Percentiles rank a stretch among this genome's conserved stretches.
Conservation (phyloP, 2,113 vertebrate genomes). For the Hippolais icterina region DNA sequence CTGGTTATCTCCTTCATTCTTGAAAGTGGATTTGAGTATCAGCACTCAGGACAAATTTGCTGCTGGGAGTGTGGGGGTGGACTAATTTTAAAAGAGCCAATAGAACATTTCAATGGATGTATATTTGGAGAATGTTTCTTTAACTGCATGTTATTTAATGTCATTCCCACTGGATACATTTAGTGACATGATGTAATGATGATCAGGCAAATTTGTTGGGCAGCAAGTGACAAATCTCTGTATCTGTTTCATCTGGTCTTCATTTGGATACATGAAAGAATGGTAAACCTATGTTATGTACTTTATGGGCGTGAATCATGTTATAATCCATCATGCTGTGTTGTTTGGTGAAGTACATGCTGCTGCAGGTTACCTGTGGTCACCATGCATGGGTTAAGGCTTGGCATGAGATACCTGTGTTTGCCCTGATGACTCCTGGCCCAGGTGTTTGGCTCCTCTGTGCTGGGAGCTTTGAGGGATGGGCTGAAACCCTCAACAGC, state of each 20-base stretch:
- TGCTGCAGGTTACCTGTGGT: neutral
- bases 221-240: neutral
- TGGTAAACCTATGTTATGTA: fast-evolving
- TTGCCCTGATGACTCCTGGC: neutral
- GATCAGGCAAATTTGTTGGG: neutral
- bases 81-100: neutral
- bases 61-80: neutral
- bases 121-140: neutral
- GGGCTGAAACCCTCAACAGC: neutral
- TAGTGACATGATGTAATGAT: neutral
- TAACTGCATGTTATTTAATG: neutral
- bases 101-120: fast-evolving
- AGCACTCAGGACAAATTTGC: neutral
- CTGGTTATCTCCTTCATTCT: neutral
- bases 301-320: neutral
- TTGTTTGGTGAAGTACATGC: neutral
- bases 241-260: neutral
- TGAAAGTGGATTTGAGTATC: neutral
- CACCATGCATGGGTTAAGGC: neutral
- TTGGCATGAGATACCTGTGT: fast-evolving
- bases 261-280: neutral
- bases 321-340: neutral
- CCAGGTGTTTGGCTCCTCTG: neutral
- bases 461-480: neutral
- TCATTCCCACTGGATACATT: neutral